phyloP scores from a whole-genome alignment of 2,113 vertebrate species.

The Carassius carassius region DNA sequence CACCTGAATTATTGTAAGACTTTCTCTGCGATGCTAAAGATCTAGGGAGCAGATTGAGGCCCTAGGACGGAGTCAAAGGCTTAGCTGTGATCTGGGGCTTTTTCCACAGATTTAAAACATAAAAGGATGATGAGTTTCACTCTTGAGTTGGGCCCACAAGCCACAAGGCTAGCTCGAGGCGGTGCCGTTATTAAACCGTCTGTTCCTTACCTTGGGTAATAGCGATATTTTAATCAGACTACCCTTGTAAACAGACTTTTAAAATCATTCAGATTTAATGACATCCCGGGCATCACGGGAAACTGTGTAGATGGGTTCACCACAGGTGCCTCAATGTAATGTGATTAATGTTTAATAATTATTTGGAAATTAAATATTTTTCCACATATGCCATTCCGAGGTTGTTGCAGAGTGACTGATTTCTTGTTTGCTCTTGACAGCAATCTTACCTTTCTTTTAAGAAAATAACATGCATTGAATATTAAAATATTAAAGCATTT shows the following conservation, averaged over 20 bases:
- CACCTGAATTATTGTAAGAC: too few relatives aligned
- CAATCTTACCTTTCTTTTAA: too few relatives aligned
- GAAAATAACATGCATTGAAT: too few relatives aligned
- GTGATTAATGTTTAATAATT: constrained; percentile 17
- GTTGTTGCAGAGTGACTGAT: not conserved
- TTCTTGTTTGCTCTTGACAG: not conserved
- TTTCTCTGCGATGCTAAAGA: too few relatives aligned
- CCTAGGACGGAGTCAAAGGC: too few relatives aligned
- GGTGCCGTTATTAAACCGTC: not conserved
- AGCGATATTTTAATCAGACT: not conserved
- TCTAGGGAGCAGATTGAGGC: too few relatives aligned
- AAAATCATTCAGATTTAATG: constrained; percentile 3
- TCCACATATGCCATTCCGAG: constrained; percentile 7
- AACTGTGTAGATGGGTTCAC: not conserved
- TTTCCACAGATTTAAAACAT: not conserved
- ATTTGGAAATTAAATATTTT: not conserved
- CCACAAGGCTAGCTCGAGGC: not conserved
- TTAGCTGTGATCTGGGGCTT: too few relatives aligned
- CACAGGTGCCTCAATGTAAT: constrained; percentile 12
- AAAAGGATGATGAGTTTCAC: not conserved
- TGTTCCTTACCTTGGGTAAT: not conserved
- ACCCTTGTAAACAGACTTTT: not conserved
- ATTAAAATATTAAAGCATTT: too few relatives aligned
- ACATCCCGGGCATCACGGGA: not conserved
- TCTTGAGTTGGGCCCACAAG: not conserved